These are phyloP conservation scores for Scolopax mira DNA, from an alignment of 2,113 vertebrate species.

Conservation along the genomic window DNA sequence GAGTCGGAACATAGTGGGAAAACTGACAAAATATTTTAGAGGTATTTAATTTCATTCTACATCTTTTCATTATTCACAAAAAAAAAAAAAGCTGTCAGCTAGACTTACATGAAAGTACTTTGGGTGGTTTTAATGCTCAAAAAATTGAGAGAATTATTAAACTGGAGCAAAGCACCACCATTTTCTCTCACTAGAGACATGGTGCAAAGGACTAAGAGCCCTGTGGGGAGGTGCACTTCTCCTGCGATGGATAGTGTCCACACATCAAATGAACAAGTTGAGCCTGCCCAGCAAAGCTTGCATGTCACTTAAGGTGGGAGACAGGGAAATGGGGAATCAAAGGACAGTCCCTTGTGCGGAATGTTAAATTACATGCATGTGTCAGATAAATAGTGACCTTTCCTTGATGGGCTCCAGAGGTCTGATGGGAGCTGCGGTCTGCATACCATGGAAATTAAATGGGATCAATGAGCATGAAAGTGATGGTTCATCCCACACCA, in stretches of 20 bases:
- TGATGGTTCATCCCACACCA: background rate
- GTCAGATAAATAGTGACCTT: background rate
- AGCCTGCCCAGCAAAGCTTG: rapidly evolving
- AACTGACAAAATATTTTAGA: conserved; percentile 30
- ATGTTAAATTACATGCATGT: background rate
- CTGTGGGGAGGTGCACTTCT: background rate
- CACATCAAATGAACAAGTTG: rapidly evolving
- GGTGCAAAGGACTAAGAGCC: background rate
- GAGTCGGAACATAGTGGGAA: background rate
- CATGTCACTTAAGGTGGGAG: rapidly evolving
- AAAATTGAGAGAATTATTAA: background rate
- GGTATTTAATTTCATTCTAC: background rate
- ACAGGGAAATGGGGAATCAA: background rate
- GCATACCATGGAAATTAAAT: background rate
- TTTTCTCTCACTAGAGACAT: background rate
- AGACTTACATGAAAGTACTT: background rate
- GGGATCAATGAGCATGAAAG: background rate
- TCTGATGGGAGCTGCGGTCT: background rate
- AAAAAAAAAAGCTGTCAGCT: background rate
- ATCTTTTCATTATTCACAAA: background rate
- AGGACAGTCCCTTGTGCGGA: background rate
- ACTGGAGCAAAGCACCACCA: background rate
- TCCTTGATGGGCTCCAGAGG: background rate
- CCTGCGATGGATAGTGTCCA: background rate
- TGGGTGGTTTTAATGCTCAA: background rate